phyloP scores from a whole-genome alignment of 2,797 vertebrate species.

The Corythornis leucogaster region DNA sequence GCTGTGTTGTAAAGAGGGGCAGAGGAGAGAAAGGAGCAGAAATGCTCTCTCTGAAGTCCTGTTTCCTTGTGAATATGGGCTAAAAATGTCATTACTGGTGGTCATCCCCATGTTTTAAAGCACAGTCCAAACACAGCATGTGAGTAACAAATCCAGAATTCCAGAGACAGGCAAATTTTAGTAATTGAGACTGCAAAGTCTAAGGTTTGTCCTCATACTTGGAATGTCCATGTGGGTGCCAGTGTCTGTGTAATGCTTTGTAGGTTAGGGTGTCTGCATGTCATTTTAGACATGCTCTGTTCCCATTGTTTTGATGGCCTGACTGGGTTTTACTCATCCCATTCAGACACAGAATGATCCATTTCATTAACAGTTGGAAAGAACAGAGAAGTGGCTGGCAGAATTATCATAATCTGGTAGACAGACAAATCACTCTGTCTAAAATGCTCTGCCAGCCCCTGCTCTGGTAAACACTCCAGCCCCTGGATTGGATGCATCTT shows the following conservation, averaged over 20 bases:
- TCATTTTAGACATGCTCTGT: not conserved
- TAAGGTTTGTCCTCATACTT: not conserved
- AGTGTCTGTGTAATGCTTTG: not conserved
- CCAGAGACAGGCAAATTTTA: not conserved
- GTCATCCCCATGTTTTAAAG: not conserved
- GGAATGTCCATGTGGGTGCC: not conserved
- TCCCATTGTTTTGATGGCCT: not conserved
- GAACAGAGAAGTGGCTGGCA: slow-evolving; percentile 18
- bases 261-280: not conserved
- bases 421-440: slow-evolving; percentile 59
- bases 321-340: slow-evolving; percentile 4
- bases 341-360: not conserved
- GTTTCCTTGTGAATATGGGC: slow-evolving; percentile 1
- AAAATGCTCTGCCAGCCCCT: not conserved
- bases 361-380: slow-evolving; percentile 16
- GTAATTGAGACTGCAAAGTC: not conserved
- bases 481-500: slow-evolving; percentile 32
- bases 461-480: slow-evolving; percentile 26
- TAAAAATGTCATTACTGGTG: not conserved
- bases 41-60: not conserved
- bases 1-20: not conserved
- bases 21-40: not conserved
- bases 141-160: not conserved
- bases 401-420: slow-evolving; percentile 63
- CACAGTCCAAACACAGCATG: not conserved